Conservation (phyloP, 2,113 vertebrate genomes). For the Cololabis saira region DNA sequence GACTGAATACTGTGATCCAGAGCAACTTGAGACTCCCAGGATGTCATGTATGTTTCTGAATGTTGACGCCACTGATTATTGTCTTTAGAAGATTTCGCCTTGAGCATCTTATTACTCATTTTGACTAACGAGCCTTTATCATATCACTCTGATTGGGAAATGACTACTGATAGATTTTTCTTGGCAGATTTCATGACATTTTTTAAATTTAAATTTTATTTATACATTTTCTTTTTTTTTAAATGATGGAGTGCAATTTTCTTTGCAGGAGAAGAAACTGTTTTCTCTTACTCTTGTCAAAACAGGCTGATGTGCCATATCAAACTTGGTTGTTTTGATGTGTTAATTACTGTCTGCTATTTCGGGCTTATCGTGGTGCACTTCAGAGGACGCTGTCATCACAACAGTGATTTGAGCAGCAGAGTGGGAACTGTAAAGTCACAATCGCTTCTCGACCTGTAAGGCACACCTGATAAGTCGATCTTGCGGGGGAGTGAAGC, state of each 20-base stretch:
- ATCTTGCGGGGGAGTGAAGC: not conserved
- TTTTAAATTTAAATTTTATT: slow-evolving; percentile 16
- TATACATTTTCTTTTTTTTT: slow-evolving; percentile 1
- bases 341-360: slow-evolving; percentile 25
- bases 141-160: slow-evolving; percentile 23
- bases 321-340: slow-evolving; percentile 21
- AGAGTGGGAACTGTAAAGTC: slow-evolving; percentile 21
- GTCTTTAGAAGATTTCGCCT: slow-evolving; percentile 25
- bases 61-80: not conserved
- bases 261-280: slow-evolving; percentile 7
- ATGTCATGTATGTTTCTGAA: slow-evolving; percentile 30
- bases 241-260: slow-evolving; percentile 33
- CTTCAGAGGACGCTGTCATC: slow-evolving; percentile 42
- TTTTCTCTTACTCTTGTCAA: slow-evolving; percentile 5
- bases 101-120: slow-evolving; percentile 18
- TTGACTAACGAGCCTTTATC: slow-evolving; percentile 19
- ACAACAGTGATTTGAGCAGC: slow-evolving; percentile 17
- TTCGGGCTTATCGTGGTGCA: slow-evolving; percentile 17
- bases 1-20: slow-evolving; percentile 69
- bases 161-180: slow-evolving; percentile 11
- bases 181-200: not conserved
- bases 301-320: slow-evolving; percentile 27
- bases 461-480: not conserved
- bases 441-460: slow-evolving; percentile 6
- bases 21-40: slow-evolving; percentile 29